Percentiles rank a stretch among this genome's conserved stretches.
Conservation (phyloP, 1,140 invertebrate genomes). For the Cydia fagiglandana region DNA sequence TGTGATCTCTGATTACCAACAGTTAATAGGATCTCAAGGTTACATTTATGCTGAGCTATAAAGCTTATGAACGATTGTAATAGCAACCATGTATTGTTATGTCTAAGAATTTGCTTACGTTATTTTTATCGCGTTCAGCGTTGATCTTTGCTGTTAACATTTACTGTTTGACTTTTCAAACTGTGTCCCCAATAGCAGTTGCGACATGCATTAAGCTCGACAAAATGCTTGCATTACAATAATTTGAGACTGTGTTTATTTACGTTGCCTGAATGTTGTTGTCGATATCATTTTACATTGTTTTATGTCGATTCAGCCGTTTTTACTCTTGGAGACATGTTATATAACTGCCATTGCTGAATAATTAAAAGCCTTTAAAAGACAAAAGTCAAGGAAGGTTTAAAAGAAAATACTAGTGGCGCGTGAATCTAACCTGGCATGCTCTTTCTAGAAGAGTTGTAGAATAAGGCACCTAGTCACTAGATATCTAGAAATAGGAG, state of each 20-base stretch:
- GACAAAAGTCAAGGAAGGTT: neutral
- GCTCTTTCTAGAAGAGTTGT: no score
- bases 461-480: neutral
- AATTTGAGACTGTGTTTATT: conserved; percentile 8
- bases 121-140: neutral
- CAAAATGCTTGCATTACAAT: neutral
- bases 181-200: conserved; percentile 7
- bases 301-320: neutral
- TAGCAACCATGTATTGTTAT: neutral
- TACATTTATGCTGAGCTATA: neutral
- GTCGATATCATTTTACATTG: neutral
- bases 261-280: neutral
- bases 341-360: neutral
- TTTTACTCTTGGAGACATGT: neutral
- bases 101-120: conserved; percentile 2
- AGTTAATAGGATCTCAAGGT: neutral
- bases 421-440: neutral
- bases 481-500: neutral
- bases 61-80: neutral
- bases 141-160: neutral
- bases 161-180: conserved; percentile 10
- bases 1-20: neutral
- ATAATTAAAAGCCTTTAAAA: neutral
- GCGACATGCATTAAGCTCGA: conserved; percentile 15
- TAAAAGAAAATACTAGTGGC: neutral